A percentile compares a stretch with the other conserved stretches of the same genome.
phyloP scores from a whole-genome alignment of 2,113 vertebrate species.

The Hystrix cristata region DNA sequence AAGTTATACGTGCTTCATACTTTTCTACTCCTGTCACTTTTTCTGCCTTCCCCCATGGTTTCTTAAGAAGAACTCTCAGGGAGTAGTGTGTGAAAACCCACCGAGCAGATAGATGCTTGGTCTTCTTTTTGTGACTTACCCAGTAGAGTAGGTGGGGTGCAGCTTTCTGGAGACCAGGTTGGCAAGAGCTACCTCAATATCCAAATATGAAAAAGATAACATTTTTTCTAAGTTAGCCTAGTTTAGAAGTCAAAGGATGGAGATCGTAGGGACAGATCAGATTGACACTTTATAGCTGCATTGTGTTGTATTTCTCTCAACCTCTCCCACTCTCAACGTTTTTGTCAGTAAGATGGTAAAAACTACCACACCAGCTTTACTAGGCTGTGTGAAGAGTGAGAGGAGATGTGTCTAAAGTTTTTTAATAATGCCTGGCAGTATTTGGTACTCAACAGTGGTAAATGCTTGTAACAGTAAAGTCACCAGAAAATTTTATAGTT shows the following conservation, averaged over 20 bases:
- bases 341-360: background rate
- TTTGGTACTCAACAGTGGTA: background rate
- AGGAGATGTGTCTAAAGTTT: background rate
- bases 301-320: background rate
- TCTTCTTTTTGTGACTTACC: background rate
- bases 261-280: background rate
- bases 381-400: background rate
- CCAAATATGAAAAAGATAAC: background rate
- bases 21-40: background rate
- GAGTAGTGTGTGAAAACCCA: background rate
- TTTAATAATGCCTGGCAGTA: background rate
- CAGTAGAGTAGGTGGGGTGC: background rate
- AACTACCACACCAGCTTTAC: background rate
- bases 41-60: background rate
- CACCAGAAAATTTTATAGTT: no score
- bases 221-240: background rate
- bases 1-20: background rate
- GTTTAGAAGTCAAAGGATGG: background rate
- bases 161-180: background rate
- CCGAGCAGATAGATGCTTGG: background rate
- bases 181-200: background rate
- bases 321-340: background rate
- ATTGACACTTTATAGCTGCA: background rate
- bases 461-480: background rate
- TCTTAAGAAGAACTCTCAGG: background rate